Evolutionary conservation across 30 jellyfish, hydroid and myxozoan genomes (phyloP).

Genomic region (Kudoa iwatai): DNA sequence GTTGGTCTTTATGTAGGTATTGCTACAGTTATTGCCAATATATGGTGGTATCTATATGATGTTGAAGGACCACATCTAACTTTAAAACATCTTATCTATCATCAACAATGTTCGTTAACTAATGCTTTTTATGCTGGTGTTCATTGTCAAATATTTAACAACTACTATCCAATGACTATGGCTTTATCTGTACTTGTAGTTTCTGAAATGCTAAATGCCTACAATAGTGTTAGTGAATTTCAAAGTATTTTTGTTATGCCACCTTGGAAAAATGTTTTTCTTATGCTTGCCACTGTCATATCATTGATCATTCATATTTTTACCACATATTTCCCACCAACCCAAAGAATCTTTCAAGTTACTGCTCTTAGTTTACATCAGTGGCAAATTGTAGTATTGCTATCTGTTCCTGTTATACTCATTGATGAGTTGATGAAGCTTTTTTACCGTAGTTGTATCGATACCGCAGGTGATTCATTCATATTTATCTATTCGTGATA

Average conservation of each 20-base stretch:
- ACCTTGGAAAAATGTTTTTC: constrained; percentile 79
- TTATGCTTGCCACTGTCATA: constrained; percentile 48
- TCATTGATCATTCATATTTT: constrained; percentile 27
- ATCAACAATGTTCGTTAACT: constrained; percentile 44
- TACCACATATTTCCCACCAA: background rate
- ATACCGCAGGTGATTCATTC: too few relatives aligned
- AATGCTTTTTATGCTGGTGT: constrained; percentile 14
- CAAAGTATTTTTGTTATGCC: constrained; percentile 81
- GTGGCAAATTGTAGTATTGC: constrained; percentile 58
- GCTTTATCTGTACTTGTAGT: constrained; percentile 77
- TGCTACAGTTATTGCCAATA: constrained; percentile 61
- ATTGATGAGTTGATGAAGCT: constrained; percentile 39
- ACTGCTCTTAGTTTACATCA: constrained; percentile 42
- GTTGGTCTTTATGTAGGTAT: constrained; percentile 78
- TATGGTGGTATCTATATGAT: constrained; percentile 90
- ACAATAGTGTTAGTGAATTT: constrained; percentile 54
- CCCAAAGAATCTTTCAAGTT: constrained; percentile 50
- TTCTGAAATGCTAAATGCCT: constrained; percentile 66
- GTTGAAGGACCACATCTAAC: constrained; percentile 54
- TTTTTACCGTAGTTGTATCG: background rate
- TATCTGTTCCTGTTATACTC: constrained; percentile 55
- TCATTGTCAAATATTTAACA: constrained; percentile 27
- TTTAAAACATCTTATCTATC: constrained; percentile 46
- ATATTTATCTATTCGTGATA: too few relatives aligned
- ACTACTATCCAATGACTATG: constrained; percentile 79